These are phyloP conservation scores for Australoheros scitulus DNA, from an alignment of 2,113 vertebrate species.

Conservation along the genomic window DNA sequence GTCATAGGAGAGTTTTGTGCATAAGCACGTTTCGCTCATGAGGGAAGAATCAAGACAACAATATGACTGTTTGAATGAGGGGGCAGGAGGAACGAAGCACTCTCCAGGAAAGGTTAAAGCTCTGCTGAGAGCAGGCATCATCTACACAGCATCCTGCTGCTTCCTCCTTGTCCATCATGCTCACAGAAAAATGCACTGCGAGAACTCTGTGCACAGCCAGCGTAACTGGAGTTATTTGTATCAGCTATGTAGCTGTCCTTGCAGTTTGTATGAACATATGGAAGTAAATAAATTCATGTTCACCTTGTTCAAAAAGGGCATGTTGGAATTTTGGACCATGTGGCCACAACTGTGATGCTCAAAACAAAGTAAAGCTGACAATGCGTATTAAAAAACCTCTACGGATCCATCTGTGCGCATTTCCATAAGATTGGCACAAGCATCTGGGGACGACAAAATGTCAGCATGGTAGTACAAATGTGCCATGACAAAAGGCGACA, in stretches of 20 bases:
- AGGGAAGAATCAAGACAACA: conserved; percentile 32
- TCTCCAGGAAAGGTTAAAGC: conserved; percentile 69
- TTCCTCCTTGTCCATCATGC: conserved; percentile 49
- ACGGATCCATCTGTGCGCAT: conserved; percentile 23
- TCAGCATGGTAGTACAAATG: conserved; percentile 47
- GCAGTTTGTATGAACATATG: conserved; percentile 38
- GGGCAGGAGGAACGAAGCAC: conserved; percentile 25
- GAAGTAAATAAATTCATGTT: conserved; percentile 12
- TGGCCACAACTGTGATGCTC: neutral
- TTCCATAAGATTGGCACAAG: conserved; percentile 47
- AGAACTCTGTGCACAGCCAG: neutral
- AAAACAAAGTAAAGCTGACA: neutral
- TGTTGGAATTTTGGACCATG: neutral
- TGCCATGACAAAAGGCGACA: neutral
- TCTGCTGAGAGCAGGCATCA: conserved; percentile 40
- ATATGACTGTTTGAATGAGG: conserved; percentile 13
- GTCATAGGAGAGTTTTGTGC: conserved; percentile 31
- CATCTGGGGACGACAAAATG: conserved; percentile 52
- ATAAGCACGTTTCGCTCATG: conserved; percentile 51
- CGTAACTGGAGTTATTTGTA: conserved; percentile 20
- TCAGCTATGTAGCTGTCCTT: neutral
- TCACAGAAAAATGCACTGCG: conserved; percentile 21
- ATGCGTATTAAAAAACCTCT: neutral
- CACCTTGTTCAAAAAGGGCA: neutral
- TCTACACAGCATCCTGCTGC: conserved; percentile 46